These are phyloP conservation scores for Capricornis sumatraensis DNA, from an alignment of 2,113 vertebrate species.

Conservation along the genomic window DNA sequence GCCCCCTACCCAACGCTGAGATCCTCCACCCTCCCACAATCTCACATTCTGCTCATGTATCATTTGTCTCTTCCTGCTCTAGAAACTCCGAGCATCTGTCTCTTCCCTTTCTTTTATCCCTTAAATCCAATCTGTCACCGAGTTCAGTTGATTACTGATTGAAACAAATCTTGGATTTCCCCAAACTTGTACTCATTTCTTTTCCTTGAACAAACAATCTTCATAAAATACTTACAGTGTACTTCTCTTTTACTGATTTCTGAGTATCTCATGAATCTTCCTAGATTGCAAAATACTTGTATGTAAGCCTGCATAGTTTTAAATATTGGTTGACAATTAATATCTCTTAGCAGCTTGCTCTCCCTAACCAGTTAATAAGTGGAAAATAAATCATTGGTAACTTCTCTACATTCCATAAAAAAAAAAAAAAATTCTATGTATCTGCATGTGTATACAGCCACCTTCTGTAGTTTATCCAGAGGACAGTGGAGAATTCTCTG, in stretches of 20 bases:
- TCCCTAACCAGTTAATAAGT: not conserved
- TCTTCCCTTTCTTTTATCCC: not conserved
- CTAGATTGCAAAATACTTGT: not conserved
- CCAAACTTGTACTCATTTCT: not conserved
- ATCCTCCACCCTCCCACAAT: not conserved
- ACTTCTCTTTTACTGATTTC: not conserved
- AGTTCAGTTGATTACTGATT: not conserved
- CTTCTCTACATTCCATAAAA: not conserved
- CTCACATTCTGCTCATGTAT: not conserved
- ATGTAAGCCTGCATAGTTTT: not conserved
- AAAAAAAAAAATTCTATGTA: not conserved
- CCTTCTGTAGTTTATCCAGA: not conserved
- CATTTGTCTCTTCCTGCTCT: not conserved
- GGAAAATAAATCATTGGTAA: not conserved
- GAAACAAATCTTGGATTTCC: not conserved
- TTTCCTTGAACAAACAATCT: not conserved
- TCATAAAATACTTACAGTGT: not conserved
- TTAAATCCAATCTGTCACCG: not conserved
- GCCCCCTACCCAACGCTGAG: not conserved
- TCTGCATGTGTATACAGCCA: not conserved
- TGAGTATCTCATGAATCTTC: not conserved
- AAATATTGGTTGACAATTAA: not conserved
- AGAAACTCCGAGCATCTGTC: not conserved
- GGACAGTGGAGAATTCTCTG: slow-evolving; percentile 18
- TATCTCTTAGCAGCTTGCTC: not conserved